Base-by-base conservation (phyloP, 2,888 invertebrate species). In the Xylota segnis region DNA sequence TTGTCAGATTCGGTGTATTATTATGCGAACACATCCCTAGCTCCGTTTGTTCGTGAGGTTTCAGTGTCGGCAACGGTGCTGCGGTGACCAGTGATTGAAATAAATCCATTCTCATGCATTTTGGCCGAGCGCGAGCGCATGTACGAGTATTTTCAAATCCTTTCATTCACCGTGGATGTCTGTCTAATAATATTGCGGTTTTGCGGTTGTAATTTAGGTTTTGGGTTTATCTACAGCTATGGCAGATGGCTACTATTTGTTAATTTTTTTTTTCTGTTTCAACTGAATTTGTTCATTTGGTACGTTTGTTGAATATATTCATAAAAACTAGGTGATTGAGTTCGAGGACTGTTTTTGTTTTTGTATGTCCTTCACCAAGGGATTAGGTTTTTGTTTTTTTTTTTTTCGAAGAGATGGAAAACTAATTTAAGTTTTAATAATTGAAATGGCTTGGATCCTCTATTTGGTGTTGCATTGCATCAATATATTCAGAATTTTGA, bases 111-210 rank as follows among this genome's bases (percentile, higher is more conserved):
- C 82, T 56, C 75, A 65, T 70, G 45, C 54, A 70, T 65, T 70
- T 58, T 52, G 43, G 12, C 56, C 37, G 45, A 47, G 27, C 34
- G 27, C 34, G 23, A 63, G 32, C 47, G 34, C 27, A 14, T 54
- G 76, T 40, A 23, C 43, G 27, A 9, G 23, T 58, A 29, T 63
- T 78, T 65, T 40, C 23, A 81, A 84, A 84, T 75, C 75, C 75
- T 81, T 84, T 84, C 81, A 81, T 81, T 75, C 81, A 43, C 58
- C 84, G 40, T 77, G 37, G 61, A 52, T 52, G 18, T 40, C 43
- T 71, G 81, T 84, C 76, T 86, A 86, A 86, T 86, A 86, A 86
- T 86, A 82, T 86, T 72, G 82, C 71, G 86, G 86, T 86, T 76
- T 82, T 71, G 86, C 77, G 82, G 86, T 82, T 82, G 86, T 86